Conservation (phyloP, 2,113 vertebrate species). For the Brachyistius frenatus region DNA sequence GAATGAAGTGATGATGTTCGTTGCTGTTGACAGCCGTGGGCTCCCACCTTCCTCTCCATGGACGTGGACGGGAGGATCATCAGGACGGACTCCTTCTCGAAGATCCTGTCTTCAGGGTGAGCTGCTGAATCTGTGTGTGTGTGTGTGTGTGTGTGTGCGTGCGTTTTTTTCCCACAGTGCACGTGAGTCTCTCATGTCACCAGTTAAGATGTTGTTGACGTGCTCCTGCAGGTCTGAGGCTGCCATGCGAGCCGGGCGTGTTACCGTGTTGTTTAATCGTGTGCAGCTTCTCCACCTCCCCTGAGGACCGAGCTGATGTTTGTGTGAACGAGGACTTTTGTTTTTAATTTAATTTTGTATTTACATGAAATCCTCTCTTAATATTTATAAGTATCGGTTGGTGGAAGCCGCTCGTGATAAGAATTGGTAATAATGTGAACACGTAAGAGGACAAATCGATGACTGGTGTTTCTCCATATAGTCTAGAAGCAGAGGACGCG, state of each 20-base stretch:
- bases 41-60: conserved; percentile 85
- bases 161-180: too few species aligned
- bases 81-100: conserved; percentile 86
- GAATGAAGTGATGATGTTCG: not conserved
- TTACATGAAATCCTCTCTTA: too few species aligned
- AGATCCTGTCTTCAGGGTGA: conserved; percentile 88
- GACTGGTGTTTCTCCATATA: too few species aligned
- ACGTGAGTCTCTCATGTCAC: not conserved
- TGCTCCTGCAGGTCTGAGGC: not conserved
- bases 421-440: too few species aligned
- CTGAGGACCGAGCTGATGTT: not conserved
- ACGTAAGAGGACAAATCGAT: too few species aligned
- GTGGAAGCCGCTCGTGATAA: too few species aligned
- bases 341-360: not conserved
- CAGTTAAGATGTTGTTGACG: conserved; percentile 2
- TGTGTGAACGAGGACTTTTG: too few species aligned
- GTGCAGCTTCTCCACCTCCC: not conserved
- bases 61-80: conserved; percentile 85
- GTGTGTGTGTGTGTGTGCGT: not conserved
- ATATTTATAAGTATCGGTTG: too few species aligned
- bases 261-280: not conserved
- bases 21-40: conserved; percentile 76
- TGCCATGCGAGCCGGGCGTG: not conserved
- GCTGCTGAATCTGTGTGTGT: not conserved
- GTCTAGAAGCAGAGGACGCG: too few species aligned